A percentile compares a stretch with the other conserved stretches of the same genome.
Evolutionary conservation across 2,113 vertebrate species (phyloP).

Genomic region (Stomatorhinus ivindoensis): DNA sequence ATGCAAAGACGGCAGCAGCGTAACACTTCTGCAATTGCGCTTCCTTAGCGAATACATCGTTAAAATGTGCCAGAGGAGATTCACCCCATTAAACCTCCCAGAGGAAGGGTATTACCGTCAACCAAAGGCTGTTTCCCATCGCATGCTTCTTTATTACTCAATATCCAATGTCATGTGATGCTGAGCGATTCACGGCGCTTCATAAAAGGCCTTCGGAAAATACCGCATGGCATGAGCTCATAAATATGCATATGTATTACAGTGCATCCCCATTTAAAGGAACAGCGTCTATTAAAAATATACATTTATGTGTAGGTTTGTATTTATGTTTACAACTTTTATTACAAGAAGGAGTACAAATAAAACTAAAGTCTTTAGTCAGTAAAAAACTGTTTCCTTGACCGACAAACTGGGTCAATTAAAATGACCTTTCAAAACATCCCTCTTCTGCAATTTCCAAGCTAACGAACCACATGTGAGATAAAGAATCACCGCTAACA

Average conservation of each 20-base stretch:
- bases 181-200: background rate
- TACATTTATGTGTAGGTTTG: background rate
- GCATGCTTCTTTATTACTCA: conserved; percentile 9
- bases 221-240: background rate
- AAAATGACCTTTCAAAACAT: background rate
- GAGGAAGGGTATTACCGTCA: background rate
- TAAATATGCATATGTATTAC: background rate
- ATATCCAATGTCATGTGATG: background rate
- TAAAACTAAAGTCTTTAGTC: background rate
- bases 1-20: background rate
- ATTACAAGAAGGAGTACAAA: background rate
- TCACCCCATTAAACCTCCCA: conserved; percentile 3
- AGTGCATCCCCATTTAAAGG: background rate
- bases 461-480: conserved; percentile 1
- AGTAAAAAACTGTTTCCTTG: background rate
- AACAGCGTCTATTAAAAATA: background rate
- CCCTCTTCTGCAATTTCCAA: background rate
- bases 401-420: background rate
- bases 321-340: background rate
- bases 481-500: background rate
- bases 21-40: background rate
- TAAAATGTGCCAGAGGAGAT: background rate
- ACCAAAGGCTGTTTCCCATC: background rate
- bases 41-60: background rate
- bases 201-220: background rate